A percentile compares a stretch with the other conserved stretches of the same genome.
phyloP scores from a whole-genome alignment of 2,113 vertebrate species.

The Rallus limicola region DNA sequence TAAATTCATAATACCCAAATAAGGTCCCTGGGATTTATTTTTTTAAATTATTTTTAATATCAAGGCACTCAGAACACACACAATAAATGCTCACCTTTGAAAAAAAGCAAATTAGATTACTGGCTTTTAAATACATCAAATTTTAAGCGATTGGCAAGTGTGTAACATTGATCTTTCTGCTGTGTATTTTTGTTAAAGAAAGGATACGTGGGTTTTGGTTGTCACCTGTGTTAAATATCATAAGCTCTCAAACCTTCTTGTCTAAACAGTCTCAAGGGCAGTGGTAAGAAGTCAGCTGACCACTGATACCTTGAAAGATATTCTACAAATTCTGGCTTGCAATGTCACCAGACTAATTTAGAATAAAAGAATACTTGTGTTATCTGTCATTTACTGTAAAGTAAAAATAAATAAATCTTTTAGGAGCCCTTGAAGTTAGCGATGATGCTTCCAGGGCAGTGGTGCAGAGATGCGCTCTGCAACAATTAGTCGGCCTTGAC shows the following conservation, averaged over 20 bases:
- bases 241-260: not conserved
- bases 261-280: not conserved
- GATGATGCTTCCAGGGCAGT: fast-evolving
- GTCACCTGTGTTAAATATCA: not conserved
- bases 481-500: not conserved
- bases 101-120: not conserved
- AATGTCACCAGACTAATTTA: not conserved
- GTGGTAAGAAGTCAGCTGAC: not conserved
- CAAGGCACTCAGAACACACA: not conserved
- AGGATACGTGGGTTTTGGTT: not conserved
- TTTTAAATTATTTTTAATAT: not conserved
- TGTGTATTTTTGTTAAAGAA: not conserved
- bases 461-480: fast-evolving
- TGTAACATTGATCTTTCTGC: not conserved
- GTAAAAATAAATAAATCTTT: not conserved
- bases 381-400: not conserved
- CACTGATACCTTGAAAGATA: not conserved
- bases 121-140: not conserved
- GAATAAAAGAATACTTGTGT: not conserved
- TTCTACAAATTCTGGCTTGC: not conserved
- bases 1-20: not conserved
- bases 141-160: not conserved
- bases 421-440: not conserved
- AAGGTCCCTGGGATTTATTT: not conserved
- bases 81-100: not conserved